Percentiles rank a stretch among this genome's conserved stretches.
phyloP scores from a whole-genome alignment of 1,140 invertebrate species.

The Yoshiicerus persimilis region DNA sequence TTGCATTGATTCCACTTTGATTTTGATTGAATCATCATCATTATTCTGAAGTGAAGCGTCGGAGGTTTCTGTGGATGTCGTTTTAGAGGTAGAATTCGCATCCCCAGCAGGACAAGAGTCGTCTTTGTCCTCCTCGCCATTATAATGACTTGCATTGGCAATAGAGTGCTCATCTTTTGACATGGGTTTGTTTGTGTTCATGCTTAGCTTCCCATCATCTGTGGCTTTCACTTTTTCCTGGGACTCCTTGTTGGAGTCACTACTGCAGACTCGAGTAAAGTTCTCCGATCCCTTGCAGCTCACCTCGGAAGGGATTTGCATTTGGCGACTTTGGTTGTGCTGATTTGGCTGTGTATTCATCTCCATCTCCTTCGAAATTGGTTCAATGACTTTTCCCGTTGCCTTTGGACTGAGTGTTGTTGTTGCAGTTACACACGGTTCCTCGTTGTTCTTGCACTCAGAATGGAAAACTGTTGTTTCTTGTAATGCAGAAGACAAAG shows the following conservation, averaged over 20 bases:
- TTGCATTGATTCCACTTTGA: constrained; percentile 19
- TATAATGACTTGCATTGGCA: constrained; percentile 3
- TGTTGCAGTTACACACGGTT: background rate
- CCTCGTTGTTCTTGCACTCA: background rate
- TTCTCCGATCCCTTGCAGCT: background rate
- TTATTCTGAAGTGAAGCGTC: background rate
- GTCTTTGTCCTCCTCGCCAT: background rate
- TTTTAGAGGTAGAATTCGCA: background rate
- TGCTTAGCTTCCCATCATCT: background rate
- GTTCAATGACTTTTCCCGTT: constrained; percentile 15
- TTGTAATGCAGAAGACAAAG: background rate
- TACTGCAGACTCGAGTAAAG: background rate
- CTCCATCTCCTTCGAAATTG: background rate
- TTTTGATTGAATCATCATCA: constrained; percentile 19
- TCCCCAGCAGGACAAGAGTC: background rate
- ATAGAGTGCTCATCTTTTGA: background rate
- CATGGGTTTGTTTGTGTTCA: background rate
- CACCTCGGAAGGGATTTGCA: background rate
- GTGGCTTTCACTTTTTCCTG: constrained; percentile 13
- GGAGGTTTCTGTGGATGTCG: background rate
- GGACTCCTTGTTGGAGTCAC: background rate
- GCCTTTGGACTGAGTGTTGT: background rate
- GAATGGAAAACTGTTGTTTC: background rate
- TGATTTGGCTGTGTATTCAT: background rate
- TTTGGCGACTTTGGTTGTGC: background rate